Evolutionary conservation across 1,140 invertebrate species (phyloP).

Genomic region (Melitaea cinxia): DNA sequence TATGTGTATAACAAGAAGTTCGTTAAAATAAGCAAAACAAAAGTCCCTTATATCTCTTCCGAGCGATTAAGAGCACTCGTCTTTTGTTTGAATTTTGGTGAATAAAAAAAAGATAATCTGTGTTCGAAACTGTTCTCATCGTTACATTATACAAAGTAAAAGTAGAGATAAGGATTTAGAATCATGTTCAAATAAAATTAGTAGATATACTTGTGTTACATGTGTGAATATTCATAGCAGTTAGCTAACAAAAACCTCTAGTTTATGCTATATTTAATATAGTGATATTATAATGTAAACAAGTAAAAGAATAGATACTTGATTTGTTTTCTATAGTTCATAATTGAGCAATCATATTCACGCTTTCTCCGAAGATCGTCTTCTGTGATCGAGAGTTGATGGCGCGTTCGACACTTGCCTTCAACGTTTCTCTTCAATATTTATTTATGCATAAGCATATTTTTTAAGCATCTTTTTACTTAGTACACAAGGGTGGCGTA

Average conservation of each 20-base stretch:
- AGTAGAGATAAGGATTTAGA: background rate
- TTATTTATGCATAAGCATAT: background rate
- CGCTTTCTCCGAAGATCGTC: constrained; percentile 66
- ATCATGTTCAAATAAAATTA: background rate
- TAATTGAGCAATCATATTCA: constrained; percentile 38
- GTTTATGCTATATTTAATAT: too few species aligned
- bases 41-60: background rate
- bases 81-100: background rate
- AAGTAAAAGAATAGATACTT: constrained; percentile 16
- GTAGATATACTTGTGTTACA: background rate
- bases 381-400: constrained; percentile 40
- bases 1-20: too few species aligned
- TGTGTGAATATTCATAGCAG: background rate
- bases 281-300: background rate
- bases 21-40: background rate
- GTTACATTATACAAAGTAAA: background rate
- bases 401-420: constrained; percentile 11
- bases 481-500: background rate
- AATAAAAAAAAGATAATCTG: background rate
- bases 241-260: background rate
- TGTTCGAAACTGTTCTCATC: background rate
- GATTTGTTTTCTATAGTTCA: constrained; percentile 36
- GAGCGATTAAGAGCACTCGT: background rate
- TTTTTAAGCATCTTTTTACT: background rate
- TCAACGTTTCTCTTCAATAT: constrained; percentile 26